Base-by-base conservation (phyloP, 1,140 invertebrate genomes). In the Brevipalpus yothersi region DNA sequence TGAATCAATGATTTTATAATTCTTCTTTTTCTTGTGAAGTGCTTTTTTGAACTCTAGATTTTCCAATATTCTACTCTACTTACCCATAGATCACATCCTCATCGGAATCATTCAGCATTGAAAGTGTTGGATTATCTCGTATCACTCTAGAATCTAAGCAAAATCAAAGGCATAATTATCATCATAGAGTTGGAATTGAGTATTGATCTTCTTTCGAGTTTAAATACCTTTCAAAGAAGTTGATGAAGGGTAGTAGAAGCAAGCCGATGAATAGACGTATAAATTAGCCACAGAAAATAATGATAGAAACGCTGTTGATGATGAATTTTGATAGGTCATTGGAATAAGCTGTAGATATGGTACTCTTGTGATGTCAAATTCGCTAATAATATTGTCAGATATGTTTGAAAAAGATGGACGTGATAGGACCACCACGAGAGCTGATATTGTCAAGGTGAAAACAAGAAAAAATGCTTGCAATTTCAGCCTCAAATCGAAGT, bases 91-190 rank as follows among this genome's bases (percentile, higher is more conserved):
- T 84, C 9, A 93, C 86, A 65, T 95, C 92, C 75, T 95, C 91
- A 70, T 96, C 92, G 0, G 90, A 93, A 69, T 96, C 90, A 71
- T 95, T 94, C 59, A 97, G 84, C 91, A 96, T 95, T 12, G 90
- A 94, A 71, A 95, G 86, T 9, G 88, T 83, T 53, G 90, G 90
- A 75, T 95, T 95, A 73, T 95, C 91, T 74, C 93, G 94, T 39
- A 90, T 89, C 65, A 90, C 85, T 10, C 85, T 72, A 41, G 73
- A 80, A 72, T 94, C 90, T 88, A 53, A 55, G 11, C 11, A 42
- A 13, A 13, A 60, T 21, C 41, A 63, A 55, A 41, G 11, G 42
- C 7, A 49, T 56, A 53, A 42, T 45, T 39, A 57, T 45, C 17
- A 60, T 19, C 42, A 56, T 10, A 40, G 15, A 13, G 47, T 61